phyloP scores from a whole-genome alignment of 2,797 vertebrate species.

The Rhadinocentrus ornatus region DNA sequence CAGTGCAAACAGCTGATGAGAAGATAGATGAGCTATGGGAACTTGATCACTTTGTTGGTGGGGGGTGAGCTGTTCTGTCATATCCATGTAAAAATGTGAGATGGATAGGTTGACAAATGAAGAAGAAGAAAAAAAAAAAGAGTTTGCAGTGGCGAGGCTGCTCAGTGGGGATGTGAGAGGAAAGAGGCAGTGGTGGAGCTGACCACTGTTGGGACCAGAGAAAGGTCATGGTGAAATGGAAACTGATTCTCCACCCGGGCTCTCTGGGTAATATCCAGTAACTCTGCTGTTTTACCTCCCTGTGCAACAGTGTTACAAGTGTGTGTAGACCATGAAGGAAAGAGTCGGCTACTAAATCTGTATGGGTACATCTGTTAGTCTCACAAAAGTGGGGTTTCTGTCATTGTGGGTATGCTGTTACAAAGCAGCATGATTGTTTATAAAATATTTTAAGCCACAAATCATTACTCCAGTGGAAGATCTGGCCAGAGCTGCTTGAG shows the following conservation, averaged over 20 bases:
- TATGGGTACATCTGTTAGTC: constrained; percentile 85
- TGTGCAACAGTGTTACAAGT: constrained; percentile 75
- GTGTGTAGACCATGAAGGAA: constrained; percentile 80
- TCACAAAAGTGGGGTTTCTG: constrained; percentile 82
- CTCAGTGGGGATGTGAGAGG: constrained; percentile 78
- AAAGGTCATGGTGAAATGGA: constrained; percentile 88
- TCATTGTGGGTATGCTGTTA: constrained; percentile 61
- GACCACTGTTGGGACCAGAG: constrained; percentile 73
- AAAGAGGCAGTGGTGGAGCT: constrained; percentile 75
- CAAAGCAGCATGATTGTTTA: constrained; percentile 71
- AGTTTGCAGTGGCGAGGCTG: constrained; percentile 69
- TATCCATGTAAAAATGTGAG: constrained; percentile 80
- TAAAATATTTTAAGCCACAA: constrained; percentile 81
- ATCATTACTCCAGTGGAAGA: constrained; percentile 79
- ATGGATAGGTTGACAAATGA: constrained; percentile 79
- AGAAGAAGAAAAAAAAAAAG: constrained; percentile 31
- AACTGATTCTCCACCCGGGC: constrained; percentile 85
- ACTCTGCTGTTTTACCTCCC: constrained; percentile 82
- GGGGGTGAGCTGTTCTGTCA: constrained; percentile 68
- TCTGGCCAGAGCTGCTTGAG: constrained; percentile 80
- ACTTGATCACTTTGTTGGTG: constrained; percentile 84
- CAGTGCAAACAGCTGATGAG: constrained; percentile 77
- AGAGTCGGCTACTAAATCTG: constrained; percentile 75
- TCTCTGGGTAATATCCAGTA: constrained; percentile 90
- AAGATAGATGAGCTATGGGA: constrained; percentile 75